A percentile compares a stretch with the other conserved stretches of the same genome.
These are phyloP conservation scores for Microtus pennsylvanicus DNA, from an alignment of 2,113 vertebrate genomes.

Conservation along the genomic window DNA sequence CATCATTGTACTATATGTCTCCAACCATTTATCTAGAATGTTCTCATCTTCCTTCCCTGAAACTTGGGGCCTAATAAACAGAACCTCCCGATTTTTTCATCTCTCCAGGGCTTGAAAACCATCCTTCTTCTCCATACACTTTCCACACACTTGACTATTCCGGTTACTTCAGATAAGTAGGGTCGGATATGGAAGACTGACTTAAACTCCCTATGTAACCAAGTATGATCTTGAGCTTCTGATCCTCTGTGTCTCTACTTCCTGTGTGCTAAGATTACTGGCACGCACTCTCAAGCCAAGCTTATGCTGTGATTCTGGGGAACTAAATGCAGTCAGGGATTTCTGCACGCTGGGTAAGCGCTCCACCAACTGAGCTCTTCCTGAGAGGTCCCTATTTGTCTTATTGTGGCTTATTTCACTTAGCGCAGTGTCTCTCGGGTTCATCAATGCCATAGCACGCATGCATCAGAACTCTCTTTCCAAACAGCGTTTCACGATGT, in stretches of 20 bases:
- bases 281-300: not conserved
- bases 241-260: not conserved
- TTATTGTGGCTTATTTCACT: not conserved
- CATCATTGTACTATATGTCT: not conserved
- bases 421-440: not conserved
- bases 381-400: not conserved
- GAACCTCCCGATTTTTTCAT: not conserved
- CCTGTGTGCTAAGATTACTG: not conserved
- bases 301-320: not conserved
- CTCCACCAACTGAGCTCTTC: not conserved
- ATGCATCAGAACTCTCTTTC: not conserved
- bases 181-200: not conserved
- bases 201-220: not conserved
- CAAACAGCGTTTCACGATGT: fast-evolving
- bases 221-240: not conserved
- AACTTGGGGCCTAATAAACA: not conserved
- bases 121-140: not conserved
- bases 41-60: not conserved
- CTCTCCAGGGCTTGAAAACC: not conserved
- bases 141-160: not conserved
- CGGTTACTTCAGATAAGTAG: not conserved
- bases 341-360: not conserved
- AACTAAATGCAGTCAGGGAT: not conserved
- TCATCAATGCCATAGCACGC: not conserved
- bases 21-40: not conserved